Conservation (phyloP, 2,888 invertebrate species). For the Sepiola atlantica region DNA sequence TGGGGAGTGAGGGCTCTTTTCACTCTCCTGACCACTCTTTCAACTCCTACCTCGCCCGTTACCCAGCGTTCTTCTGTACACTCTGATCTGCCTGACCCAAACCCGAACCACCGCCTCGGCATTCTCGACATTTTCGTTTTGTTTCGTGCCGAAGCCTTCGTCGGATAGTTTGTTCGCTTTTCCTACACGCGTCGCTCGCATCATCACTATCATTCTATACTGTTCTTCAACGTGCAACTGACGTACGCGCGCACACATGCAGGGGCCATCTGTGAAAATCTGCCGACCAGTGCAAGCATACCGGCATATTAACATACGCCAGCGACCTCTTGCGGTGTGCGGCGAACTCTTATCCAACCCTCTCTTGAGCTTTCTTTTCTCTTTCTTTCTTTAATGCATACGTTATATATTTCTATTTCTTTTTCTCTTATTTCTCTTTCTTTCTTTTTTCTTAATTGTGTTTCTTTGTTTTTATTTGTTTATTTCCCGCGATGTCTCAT, state of each 20-base stretch:
- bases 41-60: no score
- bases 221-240: not conserved
- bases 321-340: not conserved
- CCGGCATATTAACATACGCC: constrained; percentile 5
- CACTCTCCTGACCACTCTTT: not conserved
- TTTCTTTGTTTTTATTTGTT: no score
- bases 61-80: not conserved
- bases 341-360: not conserved
- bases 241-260: not conserved
- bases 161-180: not conserved
- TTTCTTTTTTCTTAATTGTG: no score
- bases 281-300: not conserved
- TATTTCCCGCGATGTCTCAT: no score
- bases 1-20: no score
- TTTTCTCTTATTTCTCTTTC: no score
- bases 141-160: not conserved
- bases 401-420: no score
- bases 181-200: not conserved
- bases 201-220: not conserved
- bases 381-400: no score
- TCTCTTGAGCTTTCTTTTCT: not conserved
- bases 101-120: not conserved
- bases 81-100: not conserved
- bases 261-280: no score
- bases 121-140: constrained; percentile 10